Conservation (phyloP, 2,888 invertebrate species). For the Prosapia bicincta region DNA sequence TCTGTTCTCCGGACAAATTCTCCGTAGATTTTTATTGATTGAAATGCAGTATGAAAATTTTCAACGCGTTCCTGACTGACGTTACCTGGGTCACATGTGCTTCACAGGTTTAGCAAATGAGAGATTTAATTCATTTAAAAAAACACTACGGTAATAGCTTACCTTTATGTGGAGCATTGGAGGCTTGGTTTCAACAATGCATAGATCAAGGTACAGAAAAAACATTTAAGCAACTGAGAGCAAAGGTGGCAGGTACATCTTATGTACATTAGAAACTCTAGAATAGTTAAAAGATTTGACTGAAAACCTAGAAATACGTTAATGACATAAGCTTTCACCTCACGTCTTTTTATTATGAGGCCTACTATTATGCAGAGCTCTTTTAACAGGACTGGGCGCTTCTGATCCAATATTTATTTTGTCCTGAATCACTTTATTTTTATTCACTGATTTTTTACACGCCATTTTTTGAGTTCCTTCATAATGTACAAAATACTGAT, state of each 20-base stretch:
- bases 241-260: neutral
- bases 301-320: neutral
- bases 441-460: no score
- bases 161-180: neutral
- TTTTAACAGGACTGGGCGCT: no score
- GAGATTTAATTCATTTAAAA: neutral
- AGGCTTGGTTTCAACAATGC: neutral
- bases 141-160: neutral
- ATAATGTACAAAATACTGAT: no score
- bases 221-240: neutral
- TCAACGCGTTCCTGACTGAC: constrained; percentile 24
- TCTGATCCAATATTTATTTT: no score
- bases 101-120: constrained; percentile 32
- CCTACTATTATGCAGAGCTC: no score
- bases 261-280: neutral
- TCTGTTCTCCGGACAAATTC: constrained; percentile 3
- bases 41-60: constrained; percentile 21
- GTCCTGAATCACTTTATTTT: no score
- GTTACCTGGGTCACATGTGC: constrained; percentile 33
- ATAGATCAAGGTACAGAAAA: neutral
- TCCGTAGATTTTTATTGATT: constrained; percentile 22
- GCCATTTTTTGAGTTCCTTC: no score
- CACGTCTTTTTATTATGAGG: no score
- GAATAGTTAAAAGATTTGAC: neutral
- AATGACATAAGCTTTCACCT: neutral